Evolutionary conservation across 2,113 vertebrate genomes (phyloP), one percentile per base, ranked within the genome.

Genomic region (Laticauda colubrina): DNA sequence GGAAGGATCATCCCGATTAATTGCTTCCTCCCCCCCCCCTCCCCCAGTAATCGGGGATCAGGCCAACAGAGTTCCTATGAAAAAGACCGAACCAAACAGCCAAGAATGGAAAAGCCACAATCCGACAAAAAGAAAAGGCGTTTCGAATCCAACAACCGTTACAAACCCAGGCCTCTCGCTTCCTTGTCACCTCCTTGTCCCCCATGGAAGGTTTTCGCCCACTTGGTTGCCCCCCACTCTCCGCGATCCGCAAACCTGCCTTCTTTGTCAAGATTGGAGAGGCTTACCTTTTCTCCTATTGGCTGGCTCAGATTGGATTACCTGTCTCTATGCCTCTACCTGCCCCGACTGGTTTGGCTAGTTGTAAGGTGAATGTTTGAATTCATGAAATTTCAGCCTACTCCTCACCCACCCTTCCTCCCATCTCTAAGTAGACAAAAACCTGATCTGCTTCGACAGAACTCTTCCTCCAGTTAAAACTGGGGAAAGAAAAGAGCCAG

Each of bases 341-440:
- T 98, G 98, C 98, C 98, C 98, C 96, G 97, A 99, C 98, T 98
- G 98, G 98, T 99, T 98, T 97, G 98, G 98, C 98, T 98, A 97
- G 98, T 99, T 98, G 98, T 97, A 98, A 98, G 98, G 98, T 98
- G 98, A 99, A 98, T 97, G 97, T 98, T 98, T 97, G 98, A 97
- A 97, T 98, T 96, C 96, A 96, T 95, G 97, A 93, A 96, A 45
- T 98, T 97, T 97, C 96, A 97, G 95, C 95, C 96, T 95, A 92
- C 93, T 45, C 85, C n/a, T 96, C 96, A 95, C 95, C 96, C 69
- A 57, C 85, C 26, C 91, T n/a, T 29, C 88, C 85, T 88, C 26
- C 45, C 91, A 51, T 95, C 96, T 97, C 96, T 93, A 90, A 97
- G 97, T 97, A 97, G 97, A 97, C 96, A 97, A 97, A 56, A 98